These are phyloP conservation scores for Rhingia rostrata DNA, from an alignment of 2,888 invertebrate species.

Conservation along the genomic window DNA sequence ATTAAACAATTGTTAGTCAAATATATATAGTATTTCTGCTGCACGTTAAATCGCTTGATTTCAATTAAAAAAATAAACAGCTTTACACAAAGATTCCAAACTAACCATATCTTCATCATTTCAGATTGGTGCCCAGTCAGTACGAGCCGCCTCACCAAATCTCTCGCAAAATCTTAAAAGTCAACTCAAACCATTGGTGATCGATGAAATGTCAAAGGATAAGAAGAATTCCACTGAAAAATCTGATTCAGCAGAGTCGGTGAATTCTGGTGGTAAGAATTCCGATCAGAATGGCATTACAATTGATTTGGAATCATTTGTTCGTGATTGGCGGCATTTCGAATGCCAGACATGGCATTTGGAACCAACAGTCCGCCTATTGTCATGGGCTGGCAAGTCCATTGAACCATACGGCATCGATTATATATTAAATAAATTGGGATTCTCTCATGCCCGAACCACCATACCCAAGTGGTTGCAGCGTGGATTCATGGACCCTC, in stretches of 20 bases:
- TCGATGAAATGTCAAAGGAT: slow-evolving; percentile 80
- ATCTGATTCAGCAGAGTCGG: slow-evolving; percentile 68
- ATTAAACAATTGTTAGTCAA: no score
- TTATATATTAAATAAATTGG: slow-evolving; percentile 98
- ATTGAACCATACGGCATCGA: slow-evolving; percentile 99
- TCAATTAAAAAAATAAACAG: no score
- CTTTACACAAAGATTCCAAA: no score
- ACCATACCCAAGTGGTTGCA: slow-evolving; percentile 99
- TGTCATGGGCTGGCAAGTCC: slow-evolving; percentile 96
- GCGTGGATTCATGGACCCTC: slow-evolving; percentile 98
- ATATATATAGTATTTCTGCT: no score
- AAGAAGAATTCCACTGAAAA: slow-evolving; percentile 73
- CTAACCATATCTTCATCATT: neutral
- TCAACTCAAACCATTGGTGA: slow-evolving; percentile 79
- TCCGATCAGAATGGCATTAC: slow-evolving; percentile 66
- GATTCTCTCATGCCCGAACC: slow-evolving; percentile 97
- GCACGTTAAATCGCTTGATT: no score
- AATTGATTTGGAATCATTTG: slow-evolving; percentile 86
- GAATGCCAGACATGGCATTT: slow-evolving; percentile 98
- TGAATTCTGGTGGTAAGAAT: slow-evolving; percentile 73
- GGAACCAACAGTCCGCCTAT: slow-evolving; percentile 93
- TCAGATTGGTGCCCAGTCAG: slow-evolving; percentile 81
- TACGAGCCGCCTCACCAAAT: slow-evolving; percentile 82
- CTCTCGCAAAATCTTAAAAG: slow-evolving; percentile 79
- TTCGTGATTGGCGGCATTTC: slow-evolving; percentile 95